Evolutionary conservation across 2,888 invertebrate genomes (phyloP).

Genomic region (Mactromeris polynyma): DNA sequence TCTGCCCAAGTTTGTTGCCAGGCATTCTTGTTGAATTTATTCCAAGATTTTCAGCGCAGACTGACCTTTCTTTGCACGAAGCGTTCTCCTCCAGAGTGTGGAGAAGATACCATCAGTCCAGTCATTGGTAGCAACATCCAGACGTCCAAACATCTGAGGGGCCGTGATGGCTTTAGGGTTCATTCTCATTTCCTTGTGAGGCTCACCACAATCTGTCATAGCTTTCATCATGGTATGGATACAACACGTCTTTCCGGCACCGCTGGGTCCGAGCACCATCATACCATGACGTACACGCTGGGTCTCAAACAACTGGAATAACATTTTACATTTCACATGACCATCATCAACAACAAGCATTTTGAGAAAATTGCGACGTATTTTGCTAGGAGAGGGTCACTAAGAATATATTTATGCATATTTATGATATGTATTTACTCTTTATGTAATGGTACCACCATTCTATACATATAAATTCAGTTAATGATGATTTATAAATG

Average conservation of each 20-base stretch:
- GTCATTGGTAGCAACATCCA: constrained; percentile 98
- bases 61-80: constrained; percentile 92
- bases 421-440: too few species aligned
- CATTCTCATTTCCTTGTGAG: constrained; percentile 98
- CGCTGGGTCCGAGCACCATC: constrained; percentile 96
- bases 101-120: constrained; percentile 99
- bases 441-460: too few species aligned
- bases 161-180: constrained; percentile 99
- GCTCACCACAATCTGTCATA: constrained; percentile 93
- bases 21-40: too few species aligned
- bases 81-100: constrained; percentile 97
- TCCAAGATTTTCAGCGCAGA: background rate
- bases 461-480: too few species aligned
- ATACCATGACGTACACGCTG: constrained; percentile 89
- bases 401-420: too few species aligned
- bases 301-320: constrained; percentile 86
- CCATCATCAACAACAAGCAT: too few species aligned
- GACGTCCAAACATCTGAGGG: constrained; percentile 98
- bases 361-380: too few species aligned
- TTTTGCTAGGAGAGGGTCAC: too few species aligned
- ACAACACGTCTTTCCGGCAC: constrained; percentile 97
- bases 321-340: background rate
- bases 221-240: constrained; percentile 96
- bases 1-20: too few species aligned
- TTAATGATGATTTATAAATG: too few species aligned